phyloP scores from a whole-genome alignment of 2,113 vertebrate species.

The Ardeotis arabs region DNA sequence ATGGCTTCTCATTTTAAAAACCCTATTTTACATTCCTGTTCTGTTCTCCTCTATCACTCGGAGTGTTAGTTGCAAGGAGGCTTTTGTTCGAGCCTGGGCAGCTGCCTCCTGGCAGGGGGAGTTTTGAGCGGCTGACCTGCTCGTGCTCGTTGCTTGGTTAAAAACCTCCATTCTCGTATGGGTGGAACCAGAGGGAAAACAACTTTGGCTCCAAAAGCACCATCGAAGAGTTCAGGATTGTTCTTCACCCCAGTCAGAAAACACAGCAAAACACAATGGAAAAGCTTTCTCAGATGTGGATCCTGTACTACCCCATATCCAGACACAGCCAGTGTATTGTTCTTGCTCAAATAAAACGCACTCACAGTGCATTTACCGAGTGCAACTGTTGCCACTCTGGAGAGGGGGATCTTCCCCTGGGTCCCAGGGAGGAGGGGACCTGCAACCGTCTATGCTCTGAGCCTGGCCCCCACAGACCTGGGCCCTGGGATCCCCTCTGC shows the following conservation, averaged over 20 bases:
- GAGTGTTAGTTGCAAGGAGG: conserved; percentile 31
- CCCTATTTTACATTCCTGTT: conserved; percentile 44
- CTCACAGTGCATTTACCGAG: not conserved
- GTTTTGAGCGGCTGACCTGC: conserved; percentile 29
- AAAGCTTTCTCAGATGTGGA: not conserved
- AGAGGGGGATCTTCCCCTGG: not conserved
- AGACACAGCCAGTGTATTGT: not conserved
- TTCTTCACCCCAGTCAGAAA: not conserved
- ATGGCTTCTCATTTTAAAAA: conserved; percentile 50
- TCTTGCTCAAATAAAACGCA: not conserved
- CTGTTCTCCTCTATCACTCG: not conserved
- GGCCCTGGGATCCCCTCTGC: not conserved
- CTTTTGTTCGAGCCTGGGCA: conserved; percentile 47
- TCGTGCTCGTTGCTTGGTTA: conserved; percentile 7
- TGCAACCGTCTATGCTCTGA: fast-evolving
- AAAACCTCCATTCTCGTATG: conserved; percentile 9
- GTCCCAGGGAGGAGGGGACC: not conserved
- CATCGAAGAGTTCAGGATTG: not conserved
- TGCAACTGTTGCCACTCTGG: not conserved
- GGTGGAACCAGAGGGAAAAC: conserved; percentile 17
- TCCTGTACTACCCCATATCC: not conserved
- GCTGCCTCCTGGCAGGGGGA: conserved; percentile 52
- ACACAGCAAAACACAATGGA: not conserved
- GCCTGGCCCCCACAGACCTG: not conserved
- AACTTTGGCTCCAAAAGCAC: not conserved